phyloP scores from a whole-genome alignment of 64 coral and sea anemone genomes.

The Platygyra sinensis region DNA sequence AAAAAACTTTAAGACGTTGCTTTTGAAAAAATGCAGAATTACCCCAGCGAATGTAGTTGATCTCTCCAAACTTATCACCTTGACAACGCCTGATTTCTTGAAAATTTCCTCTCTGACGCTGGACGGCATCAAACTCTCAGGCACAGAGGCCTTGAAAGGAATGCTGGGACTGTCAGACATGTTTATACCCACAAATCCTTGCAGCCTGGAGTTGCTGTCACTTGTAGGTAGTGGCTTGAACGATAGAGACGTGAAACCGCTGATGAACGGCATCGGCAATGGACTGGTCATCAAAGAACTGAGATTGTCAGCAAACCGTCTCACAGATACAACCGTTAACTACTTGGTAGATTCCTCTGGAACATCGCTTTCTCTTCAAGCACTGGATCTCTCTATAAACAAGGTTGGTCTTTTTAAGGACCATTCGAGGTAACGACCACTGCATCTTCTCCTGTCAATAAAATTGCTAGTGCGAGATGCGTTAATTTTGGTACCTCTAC shows the following conservation, averaged over 20 bases:
- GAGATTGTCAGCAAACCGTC: slow-evolving; percentile 64
- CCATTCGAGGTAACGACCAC: not conserved
- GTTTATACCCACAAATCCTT: slow-evolving; percentile 51
- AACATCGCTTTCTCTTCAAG: slow-evolving; percentile 41
- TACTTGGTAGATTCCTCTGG: slow-evolving; percentile 50
- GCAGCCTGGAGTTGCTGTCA: slow-evolving; percentile 47
- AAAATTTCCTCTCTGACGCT: slow-evolving; percentile 48
- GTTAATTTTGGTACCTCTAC: too few relatives aligned
- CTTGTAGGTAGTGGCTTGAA: slow-evolving; percentile 60
- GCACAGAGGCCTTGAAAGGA: slow-evolving; percentile 46
- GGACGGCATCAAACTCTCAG: slow-evolving; percentile 78
- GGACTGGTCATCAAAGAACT: slow-evolving; percentile 55
- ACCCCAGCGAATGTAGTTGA: slow-evolving; percentile 37
- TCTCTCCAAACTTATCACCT: slow-evolving; percentile 31
- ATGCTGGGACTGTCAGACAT: slow-evolving; percentile 63
- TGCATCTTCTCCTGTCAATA: too few relatives aligned
- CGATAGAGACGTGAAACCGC: slow-evolving; percentile 68
- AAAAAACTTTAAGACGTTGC: slow-evolving; percentile 40
- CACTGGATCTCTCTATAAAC: slow-evolving; percentile 69
- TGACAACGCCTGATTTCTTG: not conserved
- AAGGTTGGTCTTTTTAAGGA: slow-evolving; percentile 20
- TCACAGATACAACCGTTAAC: slow-evolving; percentile 65
- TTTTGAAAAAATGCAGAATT: slow-evolving; percentile 64
- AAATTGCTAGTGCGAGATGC: too few relatives aligned
- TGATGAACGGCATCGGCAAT: slow-evolving; percentile 61